phyloP scores from a whole-genome alignment of 2,888 invertebrate genomes.

The Xiphydria camelus region DNA sequence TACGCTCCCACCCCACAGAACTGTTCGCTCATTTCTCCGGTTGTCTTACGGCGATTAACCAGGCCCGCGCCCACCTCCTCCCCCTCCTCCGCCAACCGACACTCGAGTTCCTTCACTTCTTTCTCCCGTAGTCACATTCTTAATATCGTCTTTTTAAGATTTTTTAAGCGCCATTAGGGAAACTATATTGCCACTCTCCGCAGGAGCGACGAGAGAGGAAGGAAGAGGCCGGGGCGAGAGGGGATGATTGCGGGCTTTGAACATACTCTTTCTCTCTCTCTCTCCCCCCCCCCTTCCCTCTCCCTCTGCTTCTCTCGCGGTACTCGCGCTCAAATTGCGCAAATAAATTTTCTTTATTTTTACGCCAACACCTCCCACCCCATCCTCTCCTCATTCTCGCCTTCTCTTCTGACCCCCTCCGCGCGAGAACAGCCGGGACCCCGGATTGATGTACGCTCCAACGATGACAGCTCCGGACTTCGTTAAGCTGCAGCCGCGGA shows the following conservation, averaged over 20 bases:
- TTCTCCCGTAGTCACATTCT: constrained; percentile 53
- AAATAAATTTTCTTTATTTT: constrained; percentile 57
- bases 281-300: no score
- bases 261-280: constrained; percentile 42
- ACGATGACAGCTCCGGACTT: no score
- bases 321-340: constrained; percentile 50
- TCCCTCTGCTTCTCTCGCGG: no score
- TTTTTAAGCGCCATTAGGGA: constrained; percentile 57
- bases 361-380: constrained; percentile 31
- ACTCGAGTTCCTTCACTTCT: constrained; percentile 32
- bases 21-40: constrained; percentile 57
- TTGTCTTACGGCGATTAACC: constrained; percentile 59
- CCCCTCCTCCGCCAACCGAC: constrained; percentile 8
- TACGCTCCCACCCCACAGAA: constrained; percentile 35
- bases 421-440: no score
- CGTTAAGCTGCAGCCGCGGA: no score
- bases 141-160: constrained; percentile 57
- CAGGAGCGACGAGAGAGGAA: constrained; percentile 13
- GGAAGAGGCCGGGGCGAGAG: constrained; percentile 8
- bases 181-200: constrained; percentile 56
- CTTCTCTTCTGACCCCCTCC: neutral
- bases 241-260: constrained; percentile 38
- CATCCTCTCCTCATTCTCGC: neutral
- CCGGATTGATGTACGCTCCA: constrained; percentile 23
- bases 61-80: constrained; percentile 36